Base-by-base conservation (phyloP, 2,888 invertebrate species). In the Cosmia pyralina region DNA sequence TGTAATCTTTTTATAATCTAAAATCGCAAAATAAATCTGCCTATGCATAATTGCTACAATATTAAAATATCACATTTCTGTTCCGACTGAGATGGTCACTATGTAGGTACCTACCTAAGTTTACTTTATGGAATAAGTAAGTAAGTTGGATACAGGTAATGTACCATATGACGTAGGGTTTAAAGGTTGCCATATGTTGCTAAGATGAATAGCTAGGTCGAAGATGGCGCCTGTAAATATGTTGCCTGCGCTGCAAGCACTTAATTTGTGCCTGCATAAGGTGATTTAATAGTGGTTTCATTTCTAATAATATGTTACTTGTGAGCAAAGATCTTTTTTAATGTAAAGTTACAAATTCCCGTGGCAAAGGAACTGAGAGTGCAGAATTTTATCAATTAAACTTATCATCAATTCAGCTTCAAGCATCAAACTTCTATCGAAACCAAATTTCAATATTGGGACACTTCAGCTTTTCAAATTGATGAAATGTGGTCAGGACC, bases 101-200 rank as follows among this genome's bases (percentile, higher is more conserved):
- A n/a, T n/a, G n/a, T n/a, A 69, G n/a, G 17, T 19, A 10, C 38
- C 4, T 38, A 38, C n/a, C n/a, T 48, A 22, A 44, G 34, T 50
- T 75, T 17, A 17, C n/a, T 11, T 15, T 46, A 50, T 7, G 17
- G 17, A 50, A 46, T 52, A 10, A 28, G 19, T 76, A n/a, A 59
- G 38, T 46, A 22, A 50, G 15, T 57, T 57, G 22, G 22, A 8
- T 38, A 38, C 38, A 46, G 52, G 4, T 52, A 73, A 50, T 52
- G 3, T 46, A 75, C 69, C 17, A n/a, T 81, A 72, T 72, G 53
- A 57, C 17, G n/a, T 38, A 8, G 48, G 59, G 69, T 55, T 38
- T 73, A 70, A 68, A 81, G 81, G 79, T 83, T 68, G 83, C 79
- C 57, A 34, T 81, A 73, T 58, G 67, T 83, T 79, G 28, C 22